These are phyloP conservation scores for Conus ventricosus DNA, from an alignment of 1,140 invertebrate species.

Conservation along the genomic window DNA sequence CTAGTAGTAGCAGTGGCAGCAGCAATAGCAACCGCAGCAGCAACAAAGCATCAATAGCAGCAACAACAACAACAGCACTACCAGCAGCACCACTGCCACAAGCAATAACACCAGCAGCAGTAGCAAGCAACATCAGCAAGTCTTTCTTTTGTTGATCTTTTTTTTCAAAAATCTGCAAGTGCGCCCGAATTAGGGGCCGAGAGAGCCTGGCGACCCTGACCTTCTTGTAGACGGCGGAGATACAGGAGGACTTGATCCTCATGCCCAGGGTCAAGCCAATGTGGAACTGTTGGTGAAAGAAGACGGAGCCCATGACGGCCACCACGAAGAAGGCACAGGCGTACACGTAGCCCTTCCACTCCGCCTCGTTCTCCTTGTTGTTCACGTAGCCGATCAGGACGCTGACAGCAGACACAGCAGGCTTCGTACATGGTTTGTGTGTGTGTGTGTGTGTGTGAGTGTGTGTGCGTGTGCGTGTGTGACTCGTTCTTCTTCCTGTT, in stretches of 20 bases:
- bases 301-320: constrained; percentile 54
- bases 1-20: no score
- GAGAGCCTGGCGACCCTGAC: constrained; percentile 61
- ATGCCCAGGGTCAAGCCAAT: constrained; percentile 83
- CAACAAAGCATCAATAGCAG: no score
- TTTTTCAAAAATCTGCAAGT: no score
- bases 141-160: no score
- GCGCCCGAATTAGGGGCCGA: no score
- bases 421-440: no score
- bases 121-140: background rate
- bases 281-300: constrained; percentile 69
- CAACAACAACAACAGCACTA: no score
- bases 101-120: background rate
- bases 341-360: constrained; percentile 73
- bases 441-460: no score
- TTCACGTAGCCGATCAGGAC: constrained; percentile 49
- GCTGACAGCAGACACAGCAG: constrained; percentile 20
- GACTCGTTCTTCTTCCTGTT: background rate
- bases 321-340: constrained; percentile 66
- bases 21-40: no score
- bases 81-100: background rate
- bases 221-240: constrained; percentile 94
- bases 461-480: no score
- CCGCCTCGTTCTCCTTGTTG: constrained; percentile 34
- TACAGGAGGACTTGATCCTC: constrained; percentile 90